Percentiles rank a stretch among this genome's conserved stretches.
These are phyloP conservation scores for Drymodes brunneopygia DNA, from an alignment of 2,113 vertebrate species.

Conservation along the genomic window DNA sequence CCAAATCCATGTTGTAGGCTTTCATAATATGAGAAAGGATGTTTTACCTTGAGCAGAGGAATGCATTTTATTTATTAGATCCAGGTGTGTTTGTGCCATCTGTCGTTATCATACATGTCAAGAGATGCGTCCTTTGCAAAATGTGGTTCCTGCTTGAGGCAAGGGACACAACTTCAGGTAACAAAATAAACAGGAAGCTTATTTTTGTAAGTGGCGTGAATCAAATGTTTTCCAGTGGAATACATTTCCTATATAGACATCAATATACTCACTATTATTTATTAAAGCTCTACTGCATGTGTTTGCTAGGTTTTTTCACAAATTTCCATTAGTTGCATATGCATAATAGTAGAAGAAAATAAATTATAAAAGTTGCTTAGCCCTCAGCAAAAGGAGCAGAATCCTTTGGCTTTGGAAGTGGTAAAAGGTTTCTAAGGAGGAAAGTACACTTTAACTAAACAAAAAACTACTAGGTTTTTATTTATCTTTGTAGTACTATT, in stretches of 20 bases:
- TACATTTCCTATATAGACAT: not conserved
- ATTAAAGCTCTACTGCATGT: not conserved
- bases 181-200: not conserved
- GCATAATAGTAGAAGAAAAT: not conserved
- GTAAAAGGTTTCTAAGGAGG: not conserved
- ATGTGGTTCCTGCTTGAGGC: not conserved
- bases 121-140: not conserved
- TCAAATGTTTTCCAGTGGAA: not conserved
- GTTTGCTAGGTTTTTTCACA: not conserved
- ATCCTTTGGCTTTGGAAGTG: not conserved
- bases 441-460: not conserved
- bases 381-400: not conserved
- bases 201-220: not conserved
- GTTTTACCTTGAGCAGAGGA: not conserved
- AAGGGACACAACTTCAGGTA: not conserved
- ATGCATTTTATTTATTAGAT: conserved; percentile 18
- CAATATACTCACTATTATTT: not conserved
- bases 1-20: not conserved
- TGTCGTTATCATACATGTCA: not conserved
- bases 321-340: not conserved
- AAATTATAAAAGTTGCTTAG: not conserved
- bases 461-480: not conserved
- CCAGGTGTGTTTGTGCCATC: conserved; percentile 33
- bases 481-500: not conserved
- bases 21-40: not conserved